Evolutionary conservation across 2,888 invertebrate genomes (phyloP).

Genomic region (Ichneumoninae sp.): DNA sequence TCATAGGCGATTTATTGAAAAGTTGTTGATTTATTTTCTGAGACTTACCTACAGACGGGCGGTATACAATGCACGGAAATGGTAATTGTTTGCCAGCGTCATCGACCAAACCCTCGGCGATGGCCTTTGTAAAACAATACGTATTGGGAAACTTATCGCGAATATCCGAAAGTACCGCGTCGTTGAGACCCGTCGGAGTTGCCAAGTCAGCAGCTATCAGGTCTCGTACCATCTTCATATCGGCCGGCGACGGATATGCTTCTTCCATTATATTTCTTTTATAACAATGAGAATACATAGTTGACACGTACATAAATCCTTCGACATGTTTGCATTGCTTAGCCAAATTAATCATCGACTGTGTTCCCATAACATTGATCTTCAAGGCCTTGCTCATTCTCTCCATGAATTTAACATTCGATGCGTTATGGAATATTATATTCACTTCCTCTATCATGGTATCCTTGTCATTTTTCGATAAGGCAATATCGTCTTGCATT

Average conservation of each 20-base stretch:
- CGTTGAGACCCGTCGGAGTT: slow-evolving; percentile 67
- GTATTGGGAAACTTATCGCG: slow-evolving; percentile 72
- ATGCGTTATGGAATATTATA: slow-evolving; percentile 4
- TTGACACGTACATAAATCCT: slow-evolving; percentile 15
- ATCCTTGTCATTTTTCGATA: slow-evolving; percentile 28
- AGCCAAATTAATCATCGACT: too few species aligned
- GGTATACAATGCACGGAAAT: slow-evolving; percentile 73
- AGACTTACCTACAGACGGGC: slow-evolving; percentile 73
- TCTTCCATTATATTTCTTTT: slow-evolving; percentile 69
- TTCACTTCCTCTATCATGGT: slow-evolving; percentile 41
- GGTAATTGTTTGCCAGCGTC: slow-evolving; percentile 61
- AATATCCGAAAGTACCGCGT: slow-evolving; percentile 62
- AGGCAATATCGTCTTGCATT: slow-evolving; percentile 13
- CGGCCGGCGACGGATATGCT: slow-evolving; percentile 72
- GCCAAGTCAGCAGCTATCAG: slow-evolving; percentile 70
- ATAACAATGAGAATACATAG: slow-evolving; percentile 50
- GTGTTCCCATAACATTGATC: slow-evolving; percentile 34
- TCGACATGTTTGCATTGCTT: too few species aligned
- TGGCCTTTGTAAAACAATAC: slow-evolving; percentile 73
- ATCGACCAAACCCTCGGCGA: slow-evolving; percentile 74
- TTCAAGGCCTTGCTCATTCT: slow-evolving; percentile 7
- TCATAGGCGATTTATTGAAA: too few species aligned
- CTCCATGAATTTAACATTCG: slow-evolving; percentile 42
- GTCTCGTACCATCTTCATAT: slow-evolving; percentile 71
- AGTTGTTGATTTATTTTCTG: too few species aligned